Base-by-base conservation (phyloP, 2,888 invertebrate species). In the Stegophylla sp. region DNA sequence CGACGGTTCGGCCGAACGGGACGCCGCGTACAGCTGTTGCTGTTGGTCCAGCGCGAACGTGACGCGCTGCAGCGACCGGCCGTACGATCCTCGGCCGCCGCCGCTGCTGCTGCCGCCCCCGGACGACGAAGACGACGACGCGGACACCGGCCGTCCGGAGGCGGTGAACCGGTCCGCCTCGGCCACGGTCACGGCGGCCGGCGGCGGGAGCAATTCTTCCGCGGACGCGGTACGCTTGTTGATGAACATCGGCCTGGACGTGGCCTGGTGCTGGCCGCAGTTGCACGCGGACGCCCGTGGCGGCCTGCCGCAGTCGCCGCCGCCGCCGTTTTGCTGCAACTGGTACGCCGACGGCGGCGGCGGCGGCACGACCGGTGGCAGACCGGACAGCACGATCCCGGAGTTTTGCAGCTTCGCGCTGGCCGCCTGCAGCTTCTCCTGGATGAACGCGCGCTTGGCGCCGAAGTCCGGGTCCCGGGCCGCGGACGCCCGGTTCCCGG, bases 11-110 rank as follows among this genome's bases (percentile, higher is more conserved):
- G 5, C 28, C 7, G 76, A 1, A n/a, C 26, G 63, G 17, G 53
- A 3, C 17, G 66, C 28, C 23, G 17, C 51, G 26, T 41, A 63
- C 34, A 69, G 51, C 48, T 61, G 61, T 41, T 59, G 75, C 17
- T 75, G 75, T 84, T 85, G 85, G 82, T 85, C 85, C 79, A 86
- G 84, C 82, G 86, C 85, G 82, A 85, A 85, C 67, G 84, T 85
- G 82, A 85, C 85, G 76, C 84, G 84, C 53, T 86, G 84, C 34
- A 34, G 7, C 23, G 83, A 84, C 83, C 86, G 86, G 84, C 86
- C 85, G 83, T 85, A 86, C 84, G 85, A 85, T 82, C 85, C 84
- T 83, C 85, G 84, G 83, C 85, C 84, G 51, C 83, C 61, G 61
- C 28, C 26, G 34, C 34, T 20, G 61, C 28, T n/a, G 34, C 34